Conservation (phyloP, 2,888 invertebrate genomes). For the Cyclophora albipunctata region DNA sequence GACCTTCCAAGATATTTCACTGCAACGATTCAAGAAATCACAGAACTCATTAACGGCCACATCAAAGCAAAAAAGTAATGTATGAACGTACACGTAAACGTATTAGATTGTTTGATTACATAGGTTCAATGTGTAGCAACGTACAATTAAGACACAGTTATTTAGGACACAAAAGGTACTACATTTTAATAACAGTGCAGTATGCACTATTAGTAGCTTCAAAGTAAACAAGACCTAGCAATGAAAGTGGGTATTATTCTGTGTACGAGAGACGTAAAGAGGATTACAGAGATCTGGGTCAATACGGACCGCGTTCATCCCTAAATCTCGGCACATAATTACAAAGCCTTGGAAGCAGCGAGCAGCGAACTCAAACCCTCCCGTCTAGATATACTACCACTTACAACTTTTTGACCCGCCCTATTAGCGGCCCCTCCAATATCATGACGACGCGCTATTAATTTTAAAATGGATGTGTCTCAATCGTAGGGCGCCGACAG, state of each 20-base stretch:
- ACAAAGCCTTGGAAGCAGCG: slow-evolving; percentile 32
- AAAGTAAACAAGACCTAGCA: too few species aligned
- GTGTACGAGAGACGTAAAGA: slow-evolving; percentile 5
- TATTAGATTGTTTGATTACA: too few species aligned
- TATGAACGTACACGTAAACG: too few species aligned
- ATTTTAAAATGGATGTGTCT: slow-evolving; percentile 11
- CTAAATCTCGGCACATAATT: slow-evolving; percentile 57
- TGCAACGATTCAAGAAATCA: slow-evolving; percentile 5
- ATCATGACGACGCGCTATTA: slow-evolving; percentile 19
- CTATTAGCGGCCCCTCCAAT: slow-evolving; percentile 24
- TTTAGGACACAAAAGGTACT: too few species aligned
- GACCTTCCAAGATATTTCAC: slow-evolving; percentile 13
- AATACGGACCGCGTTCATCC: slow-evolving; percentile 40
- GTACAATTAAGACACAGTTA: too few species aligned
- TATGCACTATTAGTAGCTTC: too few species aligned
- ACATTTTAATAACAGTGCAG: too few species aligned
- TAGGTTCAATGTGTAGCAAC: too few species aligned
- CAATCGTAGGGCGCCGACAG: slow-evolving; percentile 6
- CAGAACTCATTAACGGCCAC: not conserved
- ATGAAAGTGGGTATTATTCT: slow-evolving; percentile 18
- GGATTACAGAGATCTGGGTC: slow-evolving; percentile 51
- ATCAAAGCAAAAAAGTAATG: too few species aligned
- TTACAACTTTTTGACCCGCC: slow-evolving; percentile 43
- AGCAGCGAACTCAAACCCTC: slow-evolving; percentile 19
- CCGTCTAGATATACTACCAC: slow-evolving; percentile 29